Evolutionary conservation across 2,888 invertebrate species (phyloP).

Genomic region (Nudaria mundana): DNA sequence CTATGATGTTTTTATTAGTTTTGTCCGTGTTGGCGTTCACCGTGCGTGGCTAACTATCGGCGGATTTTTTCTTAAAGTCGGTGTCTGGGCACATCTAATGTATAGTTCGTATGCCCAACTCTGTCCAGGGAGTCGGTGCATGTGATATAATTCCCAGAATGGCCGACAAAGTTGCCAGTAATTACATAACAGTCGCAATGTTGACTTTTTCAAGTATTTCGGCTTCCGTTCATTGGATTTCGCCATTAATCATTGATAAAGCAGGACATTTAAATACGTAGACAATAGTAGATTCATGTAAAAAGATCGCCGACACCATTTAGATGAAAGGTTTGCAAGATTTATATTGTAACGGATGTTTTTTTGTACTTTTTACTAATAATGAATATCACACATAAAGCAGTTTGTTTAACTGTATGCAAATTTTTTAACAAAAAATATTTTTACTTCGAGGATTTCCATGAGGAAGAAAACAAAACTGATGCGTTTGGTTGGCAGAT

Average conservation of each 20-base stretch:
- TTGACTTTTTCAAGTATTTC: constrained; percentile 69
- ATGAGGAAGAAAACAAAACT: not conserved
- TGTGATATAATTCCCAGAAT: constrained; percentile 55
- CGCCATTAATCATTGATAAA: constrained; percentile 67
- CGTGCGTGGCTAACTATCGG: constrained; percentile 59
- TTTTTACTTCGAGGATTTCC: too few species aligned
- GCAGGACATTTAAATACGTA: constrained; percentile 16
- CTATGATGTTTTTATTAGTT: constrained; percentile 81
- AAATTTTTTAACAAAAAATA: too few species aligned
- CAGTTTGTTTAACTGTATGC: too few species aligned
- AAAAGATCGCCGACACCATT: constrained; percentile 17
- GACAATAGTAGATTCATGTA: constrained; percentile 24
- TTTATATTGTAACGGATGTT: not conserved
- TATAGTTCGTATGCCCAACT: constrained; percentile 36
- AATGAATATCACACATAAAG: not conserved
- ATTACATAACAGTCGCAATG: constrained; percentile 72
- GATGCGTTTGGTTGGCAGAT: too few species aligned
- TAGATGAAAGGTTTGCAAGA: constrained; percentile 15
- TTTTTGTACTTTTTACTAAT: constrained; percentile 2
- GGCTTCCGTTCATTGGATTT: constrained; percentile 67
- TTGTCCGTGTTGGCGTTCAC: constrained; percentile 64
- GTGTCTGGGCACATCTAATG: constrained; percentile 57
- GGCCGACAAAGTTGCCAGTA: constrained; percentile 66
- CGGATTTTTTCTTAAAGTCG: constrained; percentile 60
- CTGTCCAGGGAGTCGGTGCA: constrained; percentile 29